Base-by-base conservation (phyloP, 2,797 vertebrate genomes). In the Diplodus sargus region DNA sequence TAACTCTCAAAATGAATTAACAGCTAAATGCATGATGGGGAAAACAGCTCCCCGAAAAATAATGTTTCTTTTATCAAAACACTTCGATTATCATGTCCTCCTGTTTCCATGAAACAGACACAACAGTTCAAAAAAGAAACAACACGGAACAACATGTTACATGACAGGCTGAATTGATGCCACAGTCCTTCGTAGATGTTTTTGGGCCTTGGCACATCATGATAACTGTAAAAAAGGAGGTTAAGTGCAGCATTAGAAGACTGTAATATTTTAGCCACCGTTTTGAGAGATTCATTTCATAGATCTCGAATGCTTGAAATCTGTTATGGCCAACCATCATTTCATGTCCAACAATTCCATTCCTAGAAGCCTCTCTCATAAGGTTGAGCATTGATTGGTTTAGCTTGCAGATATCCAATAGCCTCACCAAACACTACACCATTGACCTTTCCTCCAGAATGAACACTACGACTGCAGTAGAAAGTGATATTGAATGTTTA, bases 391-490 rank as follows among this genome's bases (percentile, higher is more conserved):
- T 84, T 78, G 84, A 91, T 89, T 74, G 47, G 43, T 84, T 85
- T 77, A 74, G 78, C 71, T 81, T 82, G 74, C 74, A 78, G 83
- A 86, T 85, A 86, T 84, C 53, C n/a, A 81, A 85, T 80, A 83
- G 78, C 79, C 57, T 66, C 58, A 22, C 54, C 64, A 65, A 90
- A 86, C 70, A 49, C 43, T 57, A 85, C 69, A 84, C 72, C 57
- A 3, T 1, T 89, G 84, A 89, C 86, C 86, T 92, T 93, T 87
- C 39, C 58, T 79, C 69, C 80, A 77, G 53, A 83, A 49, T 58
- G 48, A 84, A 69, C 23, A 53, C 49, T 22, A n/a, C 57, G 42
- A 64, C 69, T 39, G 47, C 65, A 58, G 74, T 1, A 42, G 57
- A 76, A 76, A 74, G 42, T 63, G 53, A 72, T 60, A 67, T 18